A percentile compares a stretch with the other conserved stretches of the same genome.
Evolutionary conservation across 2,797 vertebrate genomes (phyloP).

Genomic region (Oreochromis grahami): DNA sequence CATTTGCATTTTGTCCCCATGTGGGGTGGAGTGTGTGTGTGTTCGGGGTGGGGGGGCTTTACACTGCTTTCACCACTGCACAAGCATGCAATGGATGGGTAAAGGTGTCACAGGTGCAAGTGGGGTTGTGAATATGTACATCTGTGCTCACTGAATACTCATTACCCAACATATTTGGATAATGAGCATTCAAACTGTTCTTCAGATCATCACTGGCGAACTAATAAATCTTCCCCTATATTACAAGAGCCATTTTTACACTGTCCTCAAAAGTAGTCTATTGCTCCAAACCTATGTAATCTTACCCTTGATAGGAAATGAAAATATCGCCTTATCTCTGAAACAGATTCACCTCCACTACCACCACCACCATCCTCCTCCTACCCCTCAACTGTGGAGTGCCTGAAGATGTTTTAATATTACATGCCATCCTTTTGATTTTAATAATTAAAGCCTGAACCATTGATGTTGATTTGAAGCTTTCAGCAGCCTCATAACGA

Average conservation of each 20-base stretch:
- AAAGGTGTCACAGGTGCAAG: background rate
- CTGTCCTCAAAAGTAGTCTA: background rate
- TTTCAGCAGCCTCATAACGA: constrained; percentile 49
- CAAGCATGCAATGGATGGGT: background rate
- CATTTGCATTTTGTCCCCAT: constrained; percentile 22
- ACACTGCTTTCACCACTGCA: constrained; percentile 1
- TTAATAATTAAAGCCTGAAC: constrained; percentile 74
- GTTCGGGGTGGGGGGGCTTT: background rate
- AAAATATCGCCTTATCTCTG: constrained; percentile 55
- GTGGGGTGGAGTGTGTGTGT: background rate
- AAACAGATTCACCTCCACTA: constrained; percentile 24
- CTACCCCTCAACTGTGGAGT: constrained; percentile 42
- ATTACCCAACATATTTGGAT: background rate
- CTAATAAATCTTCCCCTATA: constrained; percentile 19
- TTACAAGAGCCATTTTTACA: constrained; percentile 21
- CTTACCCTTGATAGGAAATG: constrained; percentile 44
- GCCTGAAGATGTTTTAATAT: constrained; percentile 78
- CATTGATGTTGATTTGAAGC: constrained; percentile 73
- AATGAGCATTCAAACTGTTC: background rate
- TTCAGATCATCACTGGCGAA: background rate
- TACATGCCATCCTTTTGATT: constrained; percentile 75
- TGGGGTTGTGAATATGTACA: background rate
- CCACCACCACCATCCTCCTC: constrained; percentile 14
- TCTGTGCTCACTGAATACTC: background rate
- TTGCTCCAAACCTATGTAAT: constrained; percentile 21